phyloP scores from a whole-genome alignment of 1,140 invertebrate species.

The honey bee (Apis mellifera) region Amel_HAv3.1 CM009938.2:3862501-3863000 shows the following conservation, averaged over 20 bases:
- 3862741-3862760: constrained; percentile 12
- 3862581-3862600: neutral
- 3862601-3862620: constrained; percentile 62
- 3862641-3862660: constrained; percentile 80
- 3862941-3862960: constrained; percentile 74
- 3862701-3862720: constrained; percentile 55
- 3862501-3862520: constrained; percentile 81
- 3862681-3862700: constrained; percentile 74
- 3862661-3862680: constrained; percentile 77
- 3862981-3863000: constrained; percentile 52
- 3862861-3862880: constrained; percentile 40
- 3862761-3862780: neutral
- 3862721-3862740: constrained; percentile 32
- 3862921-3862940: constrained; percentile 77
- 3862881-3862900: constrained; percentile 66
- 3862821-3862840: constrained; percentile 19
- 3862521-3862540: constrained; percentile 79
- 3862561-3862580: neutral
- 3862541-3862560: constrained; percentile 66
- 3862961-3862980: constrained; percentile 67
- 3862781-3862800: constrained; percentile 40
- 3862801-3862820: constrained; percentile 1
- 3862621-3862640: constrained; percentile 79
- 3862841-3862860: constrained; percentile 45
- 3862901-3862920: constrained; percentile 77